These are phyloP conservation scores for Dryoscopus gambensis DNA, from an alignment of 2,113 vertebrate species.

Conservation along the genomic window DNA sequence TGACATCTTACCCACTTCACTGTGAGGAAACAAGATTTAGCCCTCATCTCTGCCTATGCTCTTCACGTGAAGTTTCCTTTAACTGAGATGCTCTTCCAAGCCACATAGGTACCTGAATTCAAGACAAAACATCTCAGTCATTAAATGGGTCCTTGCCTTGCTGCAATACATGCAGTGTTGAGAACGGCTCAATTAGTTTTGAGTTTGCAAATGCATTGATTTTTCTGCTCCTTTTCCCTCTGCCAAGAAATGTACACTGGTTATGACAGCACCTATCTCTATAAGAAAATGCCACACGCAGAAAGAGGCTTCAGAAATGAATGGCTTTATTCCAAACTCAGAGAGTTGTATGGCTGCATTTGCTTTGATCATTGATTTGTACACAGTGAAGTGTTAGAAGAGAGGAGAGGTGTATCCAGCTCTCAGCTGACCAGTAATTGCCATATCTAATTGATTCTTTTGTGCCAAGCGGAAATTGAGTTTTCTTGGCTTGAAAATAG, in stretches of 20 bases:
- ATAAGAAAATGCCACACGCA: not conserved
- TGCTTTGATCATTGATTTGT: not conserved
- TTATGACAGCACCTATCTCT: not conserved
- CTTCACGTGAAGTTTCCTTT: not conserved
- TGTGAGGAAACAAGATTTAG: not conserved
- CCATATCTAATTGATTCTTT: slow-evolving; percentile 1
- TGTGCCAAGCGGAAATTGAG: slow-evolving; percentile 16
- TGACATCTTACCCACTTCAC: not conserved
- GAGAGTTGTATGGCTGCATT: not conserved
- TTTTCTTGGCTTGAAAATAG: slow-evolving; percentile 8
- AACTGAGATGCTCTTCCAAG: not conserved
- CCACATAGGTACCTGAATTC: not conserved
- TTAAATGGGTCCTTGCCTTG: not conserved
- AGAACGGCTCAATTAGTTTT: not conserved
- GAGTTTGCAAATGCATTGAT: not conserved
- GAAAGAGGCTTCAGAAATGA: not conserved
- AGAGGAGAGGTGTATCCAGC: not conserved
- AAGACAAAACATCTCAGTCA: not conserved
- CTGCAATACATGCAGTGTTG: not conserved
- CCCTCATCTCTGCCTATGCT: not conserved
- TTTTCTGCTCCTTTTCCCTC: not conserved
- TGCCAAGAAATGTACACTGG: not conserved
- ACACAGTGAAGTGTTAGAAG: not conserved
- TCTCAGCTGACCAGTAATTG: not conserved
- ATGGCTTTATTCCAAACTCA: not conserved